Evolutionary conservation across 2,797 vertebrate genomes (phyloP).

Genomic region (Amblyraja radiata): DNA sequence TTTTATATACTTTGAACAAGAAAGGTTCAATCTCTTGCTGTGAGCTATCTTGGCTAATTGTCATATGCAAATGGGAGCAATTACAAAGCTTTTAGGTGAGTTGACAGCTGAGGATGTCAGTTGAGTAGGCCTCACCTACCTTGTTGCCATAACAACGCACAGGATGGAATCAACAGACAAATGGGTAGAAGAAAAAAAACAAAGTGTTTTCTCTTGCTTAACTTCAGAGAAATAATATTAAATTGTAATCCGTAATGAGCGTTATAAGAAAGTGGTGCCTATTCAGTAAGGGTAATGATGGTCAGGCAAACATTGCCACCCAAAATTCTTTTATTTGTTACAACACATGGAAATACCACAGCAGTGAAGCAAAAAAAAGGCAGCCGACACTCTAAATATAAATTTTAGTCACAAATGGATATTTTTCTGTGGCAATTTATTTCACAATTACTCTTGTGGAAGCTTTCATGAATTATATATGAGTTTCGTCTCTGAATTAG

Average conservation of each 20-base stretch:
- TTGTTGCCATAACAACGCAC: slow-evolving; percentile 96
- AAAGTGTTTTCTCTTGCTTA: slow-evolving; percentile 28
- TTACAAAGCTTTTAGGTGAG: slow-evolving; percentile 99
- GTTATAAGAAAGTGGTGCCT: slow-evolving; percentile 23
- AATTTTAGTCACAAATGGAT: slow-evolving; percentile 78
- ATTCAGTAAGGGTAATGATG: neutral
- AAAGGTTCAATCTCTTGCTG: slow-evolving; percentile 90
- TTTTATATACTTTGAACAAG: slow-evolving; percentile 69
- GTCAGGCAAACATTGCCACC: neutral
- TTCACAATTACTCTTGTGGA: slow-evolving; percentile 95
- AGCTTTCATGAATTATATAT: slow-evolving; percentile 99
- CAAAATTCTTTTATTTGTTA: slow-evolving; percentile 36
- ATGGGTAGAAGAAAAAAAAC: slow-evolving; percentile 35
- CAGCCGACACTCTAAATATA: slow-evolving; percentile 75
- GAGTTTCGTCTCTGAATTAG: slow-evolving; percentile 98
- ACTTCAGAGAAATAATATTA: slow-evolving; percentile 28
- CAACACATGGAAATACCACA: slow-evolving; percentile 21
- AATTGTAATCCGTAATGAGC: slow-evolving; percentile 23
- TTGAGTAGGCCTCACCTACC: slow-evolving; percentile 93
- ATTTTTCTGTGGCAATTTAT: slow-evolving; percentile 92
- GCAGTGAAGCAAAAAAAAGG: slow-evolving; percentile 53
- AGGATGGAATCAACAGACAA: slow-evolving; percentile 47
- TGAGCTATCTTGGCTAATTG: slow-evolving; percentile 99
- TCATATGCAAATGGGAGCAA: slow-evolving; percentile 99
- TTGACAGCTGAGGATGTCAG: slow-evolving; percentile 99